Evolutionary conservation across 2,797 vertebrate genomes (phyloP), one percentile per base, ranked within the genome.

Genomic region (Pelodytes ibericus): DNA sequence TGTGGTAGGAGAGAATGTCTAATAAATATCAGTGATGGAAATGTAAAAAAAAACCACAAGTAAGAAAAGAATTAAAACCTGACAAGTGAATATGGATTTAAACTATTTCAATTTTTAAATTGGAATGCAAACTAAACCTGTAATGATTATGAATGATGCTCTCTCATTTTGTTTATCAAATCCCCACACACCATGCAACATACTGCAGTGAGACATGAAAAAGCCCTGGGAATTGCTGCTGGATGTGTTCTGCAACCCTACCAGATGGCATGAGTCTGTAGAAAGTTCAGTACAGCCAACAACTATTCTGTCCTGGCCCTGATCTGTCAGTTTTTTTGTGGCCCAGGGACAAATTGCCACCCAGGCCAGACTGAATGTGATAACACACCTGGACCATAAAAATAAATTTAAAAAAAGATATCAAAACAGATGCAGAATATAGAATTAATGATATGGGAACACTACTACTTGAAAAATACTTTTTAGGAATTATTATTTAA

Each of bases 261-360:
- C 18, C 33, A 74, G 51, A 74, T 65, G 33, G 62, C 27, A 44
- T n/a, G 18, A 74, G 49, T 58, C 39, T 49, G 56, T 26, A 41
- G 36, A 49, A 27, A 33, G 53, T 53, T 24, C 58, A 2, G 67
- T 25, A 31, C 20, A 47, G 63, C 9, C 56, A 67, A 15, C 27
- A 31, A 31, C 29, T 66, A 26, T 44, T 67, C 56, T 67, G 41
- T 47, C 25, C 63, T 33, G 44, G 20, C 56, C 53, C 29, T 67
- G 53, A 74, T 74, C 56, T 74, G 57, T 67, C 26, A 74, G 27
- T 49, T 60, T 3, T n/a, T 74, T 8, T 65, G 41, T 26, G 27
- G 49, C 62, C 62, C 30, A 27, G 27, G n/a, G 33, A 41, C 16
- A 66, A 74, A 25, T 25, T 33, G 41, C 56, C 31, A 67, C 51